Percentiles rank a stretch among this genome's conserved stretches.
These are phyloP conservation scores for Chelidonichthys spinosus DNA, from an alignment of 2,797 vertebrate species.

Conservation along the genomic window DNA sequence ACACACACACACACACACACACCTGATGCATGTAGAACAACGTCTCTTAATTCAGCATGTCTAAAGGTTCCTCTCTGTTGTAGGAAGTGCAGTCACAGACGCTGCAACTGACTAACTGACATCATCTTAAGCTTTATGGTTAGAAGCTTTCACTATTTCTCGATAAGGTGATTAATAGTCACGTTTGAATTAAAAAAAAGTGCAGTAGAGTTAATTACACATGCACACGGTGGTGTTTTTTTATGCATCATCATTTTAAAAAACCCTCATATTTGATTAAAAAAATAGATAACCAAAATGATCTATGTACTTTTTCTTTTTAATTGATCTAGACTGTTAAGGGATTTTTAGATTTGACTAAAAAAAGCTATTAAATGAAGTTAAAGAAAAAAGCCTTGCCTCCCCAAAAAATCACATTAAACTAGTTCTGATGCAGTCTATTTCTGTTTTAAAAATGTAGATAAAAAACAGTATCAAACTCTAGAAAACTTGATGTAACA, in stretches of 20 bases:
- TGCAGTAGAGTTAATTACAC: not conserved
- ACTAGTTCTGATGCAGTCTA: not conserved
- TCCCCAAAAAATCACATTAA: not conserved
- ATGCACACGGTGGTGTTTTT: not conserved
- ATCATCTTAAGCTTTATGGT: slow-evolving; percentile 38
- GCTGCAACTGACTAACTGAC: slow-evolving; percentile 40
- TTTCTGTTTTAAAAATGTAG: not conserved
- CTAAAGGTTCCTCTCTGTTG: slow-evolving; percentile 47
- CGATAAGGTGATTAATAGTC: slow-evolving; percentile 22
- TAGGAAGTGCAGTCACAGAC: slow-evolving; percentile 39
- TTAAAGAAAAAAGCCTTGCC: not conserved
- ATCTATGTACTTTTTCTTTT: not conserved
- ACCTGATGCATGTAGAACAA: slow-evolving; percentile 29
- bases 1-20: slow-evolving; percentile 39
- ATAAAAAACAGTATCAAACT: not conserved
- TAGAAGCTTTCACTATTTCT: slow-evolving; percentile 26
- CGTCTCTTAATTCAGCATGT: slow-evolving; percentile 28
- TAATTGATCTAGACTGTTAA: not conserved
- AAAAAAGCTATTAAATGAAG: not conserved
- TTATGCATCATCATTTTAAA: slow-evolving; percentile 13
- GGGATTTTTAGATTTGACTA: not conserved
- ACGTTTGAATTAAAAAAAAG: not conserved
- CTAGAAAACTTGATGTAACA: not conserved
- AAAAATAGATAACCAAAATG: not conserved
- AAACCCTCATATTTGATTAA: not conserved